Base-by-base conservation (phyloP, 2,113 vertebrate genomes). In the Ictidomys tridecemlineatus region DNA sequence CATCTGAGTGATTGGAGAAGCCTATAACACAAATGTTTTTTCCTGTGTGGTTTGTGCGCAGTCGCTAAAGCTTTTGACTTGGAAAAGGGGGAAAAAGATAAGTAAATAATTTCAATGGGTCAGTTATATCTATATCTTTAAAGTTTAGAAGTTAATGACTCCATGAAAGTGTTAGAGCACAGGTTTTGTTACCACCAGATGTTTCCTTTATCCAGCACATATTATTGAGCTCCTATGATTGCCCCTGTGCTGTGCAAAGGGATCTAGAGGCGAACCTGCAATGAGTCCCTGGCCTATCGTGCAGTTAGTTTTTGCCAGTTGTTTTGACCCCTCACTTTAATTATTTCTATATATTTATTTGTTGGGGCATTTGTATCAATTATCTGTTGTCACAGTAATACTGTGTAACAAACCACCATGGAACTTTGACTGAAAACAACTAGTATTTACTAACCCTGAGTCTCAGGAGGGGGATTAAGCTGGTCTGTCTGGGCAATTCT, bases 131-230 rank as follows among this genome's bases (percentile, higher is more conserved):
- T 94, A 17, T 56, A 76, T 94, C 91, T 93, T 87, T 39, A 74
- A 82, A 80, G 85, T 82, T 96, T 89, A 63, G 58, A 80, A 89
- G 74, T 72, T 91, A 91, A 56, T 90, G 51, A 89, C 74, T 93
- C 93, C 8, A 18, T 80, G 90, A 28, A 90, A 82, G 28, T 11
- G 3, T 80, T 61, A 18, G 16, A 70, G 58, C 34, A 5, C 0
- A 87, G 56, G 28, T 13, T 51, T 69, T 89, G 80, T 88, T 85
- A 56, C 24, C 8, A 5, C 58, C 85, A 93, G 58, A 93, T 61
- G 51, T 51, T 94, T n/a, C 45, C 51, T 88, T 93, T 58, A 39
- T 45, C 32, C 20, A 39, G 20, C 22, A 2, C 0, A 0, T 34
- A 28, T 37, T 58, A 30, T 3, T 32, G 72, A 37, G 77, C 42